phyloP scores from a whole-genome alignment of 2,797 vertebrate species.

The Vultur gryphus region DNA sequence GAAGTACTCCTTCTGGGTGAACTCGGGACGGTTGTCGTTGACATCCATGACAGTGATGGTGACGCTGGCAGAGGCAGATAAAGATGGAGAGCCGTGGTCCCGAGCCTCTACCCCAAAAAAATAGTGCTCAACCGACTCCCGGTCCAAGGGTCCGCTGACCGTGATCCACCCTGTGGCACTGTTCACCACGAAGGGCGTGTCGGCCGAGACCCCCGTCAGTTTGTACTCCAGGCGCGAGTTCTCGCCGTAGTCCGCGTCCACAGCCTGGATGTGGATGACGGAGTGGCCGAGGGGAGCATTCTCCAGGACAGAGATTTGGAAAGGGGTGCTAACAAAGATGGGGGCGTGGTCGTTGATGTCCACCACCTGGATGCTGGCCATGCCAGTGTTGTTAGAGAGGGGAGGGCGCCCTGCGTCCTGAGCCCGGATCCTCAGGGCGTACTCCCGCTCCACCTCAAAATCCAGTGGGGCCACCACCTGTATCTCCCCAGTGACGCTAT shows the following conservation, averaged over 20 bases:
- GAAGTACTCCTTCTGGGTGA: slow-evolving; percentile 92
- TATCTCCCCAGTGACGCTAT: slow-evolving; percentile 93
- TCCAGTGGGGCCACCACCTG: slow-evolving; percentile 93
- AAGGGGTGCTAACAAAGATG: slow-evolving; percentile 97
- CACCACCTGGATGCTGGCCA: slow-evolving; percentile 92
- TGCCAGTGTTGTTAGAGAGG: slow-evolving; percentile 95
- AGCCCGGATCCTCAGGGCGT: slow-evolving; percentile 89
- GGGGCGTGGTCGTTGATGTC: slow-evolving; percentile 97
- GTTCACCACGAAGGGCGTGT: slow-evolving; percentile 93
- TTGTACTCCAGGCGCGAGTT: slow-evolving; percentile 93
- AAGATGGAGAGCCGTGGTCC: slow-evolving; percentile 89
- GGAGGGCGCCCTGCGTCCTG: slow-evolving; percentile 95
- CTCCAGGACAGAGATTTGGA: slow-evolving; percentile 94
- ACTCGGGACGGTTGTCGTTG: slow-evolving; percentile 96
- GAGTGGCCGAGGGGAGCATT: slow-evolving; percentile 93
- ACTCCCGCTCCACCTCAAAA: slow-evolving; percentile 92
- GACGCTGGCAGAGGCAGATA: slow-evolving; percentile 92
- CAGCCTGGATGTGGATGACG: slow-evolving; percentile 96
- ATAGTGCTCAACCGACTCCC: slow-evolving; percentile 93
- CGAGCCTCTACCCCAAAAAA: slow-evolving; percentile 94
- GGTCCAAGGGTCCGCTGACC: slow-evolving; percentile 89
- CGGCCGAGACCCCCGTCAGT: slow-evolving; percentile 83
- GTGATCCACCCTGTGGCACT: slow-evolving; percentile 96
- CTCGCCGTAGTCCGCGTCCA: slow-evolving; percentile 93
- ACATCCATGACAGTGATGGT: slow-evolving; percentile 97